A percentile compares a stretch with the other conserved stretches of the same genome.
phyloP scores from a whole-genome alignment of 1,140 invertebrate species.

The Bombus confusus region DNA sequence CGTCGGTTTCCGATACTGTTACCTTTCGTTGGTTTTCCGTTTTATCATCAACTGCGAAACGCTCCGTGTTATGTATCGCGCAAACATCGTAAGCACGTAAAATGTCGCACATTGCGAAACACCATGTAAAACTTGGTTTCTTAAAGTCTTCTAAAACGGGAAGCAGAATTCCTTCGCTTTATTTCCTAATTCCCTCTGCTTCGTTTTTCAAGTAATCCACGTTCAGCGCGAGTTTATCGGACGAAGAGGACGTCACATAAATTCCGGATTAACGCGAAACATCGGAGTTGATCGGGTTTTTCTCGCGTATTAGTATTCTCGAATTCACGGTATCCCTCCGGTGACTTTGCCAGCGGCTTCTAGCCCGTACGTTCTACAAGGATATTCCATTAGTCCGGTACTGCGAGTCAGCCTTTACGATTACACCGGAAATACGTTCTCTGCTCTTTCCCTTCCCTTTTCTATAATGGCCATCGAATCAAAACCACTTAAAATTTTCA shows the following conservation, averaged over 20 bases:
- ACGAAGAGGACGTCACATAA: not conserved
- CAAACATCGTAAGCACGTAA: not conserved
- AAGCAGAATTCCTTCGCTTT: not conserved
- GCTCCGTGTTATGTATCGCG: not conserved
- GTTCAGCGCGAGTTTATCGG: not conserved
- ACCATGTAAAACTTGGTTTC: not conserved
- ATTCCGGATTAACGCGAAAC: constrained; percentile 1
- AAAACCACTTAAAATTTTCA: not conserved
- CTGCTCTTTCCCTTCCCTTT: not conserved
- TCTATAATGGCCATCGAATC: not conserved
- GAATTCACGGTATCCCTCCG: not conserved
- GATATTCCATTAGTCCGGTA: constrained; percentile 4
- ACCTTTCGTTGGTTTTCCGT: no score
- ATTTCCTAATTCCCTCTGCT: not conserved
- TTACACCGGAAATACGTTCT: not conserved
- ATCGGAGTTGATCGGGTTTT: not conserved
- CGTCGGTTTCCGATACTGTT: no score
- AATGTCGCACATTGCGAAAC: not conserved
- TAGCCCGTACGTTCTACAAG: not conserved
- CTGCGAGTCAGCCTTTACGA: not conserved
- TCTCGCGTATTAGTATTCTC: not conserved
- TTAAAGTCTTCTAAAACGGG: not conserved
- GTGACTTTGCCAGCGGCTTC: not conserved
- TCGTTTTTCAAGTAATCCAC: not conserved
- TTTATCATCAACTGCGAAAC: no score